phyloP scores from a whole-genome alignment of 2,113 vertebrate species.

The Gadus chalcogrammus region DNA sequence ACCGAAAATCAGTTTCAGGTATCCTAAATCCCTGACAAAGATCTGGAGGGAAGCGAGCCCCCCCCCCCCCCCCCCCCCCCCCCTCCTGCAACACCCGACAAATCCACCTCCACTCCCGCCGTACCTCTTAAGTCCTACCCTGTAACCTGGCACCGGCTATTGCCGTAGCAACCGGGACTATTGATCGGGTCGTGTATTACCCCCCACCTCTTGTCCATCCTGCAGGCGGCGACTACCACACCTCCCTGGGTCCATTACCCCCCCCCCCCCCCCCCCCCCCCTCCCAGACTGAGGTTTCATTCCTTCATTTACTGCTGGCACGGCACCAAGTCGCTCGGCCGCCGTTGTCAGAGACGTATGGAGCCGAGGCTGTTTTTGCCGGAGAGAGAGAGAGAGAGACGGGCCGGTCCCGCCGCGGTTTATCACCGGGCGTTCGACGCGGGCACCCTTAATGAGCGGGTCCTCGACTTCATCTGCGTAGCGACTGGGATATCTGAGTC shows the following conservation, averaged over 20 bases:
- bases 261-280: constrained; percentile 10
- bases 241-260: constrained; percentile 64
- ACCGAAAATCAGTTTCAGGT: too few species aligned
- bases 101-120: constrained; percentile 8
- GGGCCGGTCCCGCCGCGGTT: too few species aligned
- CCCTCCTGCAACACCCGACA: constrained; percentile 11
- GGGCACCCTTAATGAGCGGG: too few species aligned
- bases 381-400: too few species aligned
- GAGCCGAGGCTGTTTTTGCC: too few species aligned
- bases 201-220: constrained; percentile 28
- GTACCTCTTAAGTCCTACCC: too few species aligned
- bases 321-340: constrained; percentile 47
- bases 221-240: constrained; percentile 63
- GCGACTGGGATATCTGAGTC: too few species aligned
- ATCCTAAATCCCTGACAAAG: too few species aligned
- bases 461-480: too few species aligned
- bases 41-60: too few species aligned
- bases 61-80: background rate
- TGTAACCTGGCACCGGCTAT: constrained; percentile 58
- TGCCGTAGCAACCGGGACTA: constrained; percentile 56
- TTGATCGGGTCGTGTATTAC: constrained; percentile 64
- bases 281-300: constrained; percentile 52
- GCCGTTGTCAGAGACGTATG: too few species aligned
- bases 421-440: too few species aligned
- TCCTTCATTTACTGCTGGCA: constrained; percentile 62